Base-by-base conservation (phyloP, 2,888 invertebrate genomes). In the Latheticus oryzae region DNA sequence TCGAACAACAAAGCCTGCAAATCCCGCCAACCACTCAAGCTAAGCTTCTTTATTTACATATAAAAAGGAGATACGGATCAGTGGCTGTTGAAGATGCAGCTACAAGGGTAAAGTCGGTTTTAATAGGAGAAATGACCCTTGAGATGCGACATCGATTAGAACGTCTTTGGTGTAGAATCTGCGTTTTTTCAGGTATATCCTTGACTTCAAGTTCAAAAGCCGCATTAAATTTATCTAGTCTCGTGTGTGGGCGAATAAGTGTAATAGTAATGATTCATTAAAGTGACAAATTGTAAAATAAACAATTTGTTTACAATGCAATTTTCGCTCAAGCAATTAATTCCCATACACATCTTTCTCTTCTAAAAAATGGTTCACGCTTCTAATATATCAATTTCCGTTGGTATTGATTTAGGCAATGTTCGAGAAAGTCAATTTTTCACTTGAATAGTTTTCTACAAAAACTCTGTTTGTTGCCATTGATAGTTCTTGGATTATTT, bases 1-100 rank as follows among this genome's bases (percentile, higher is more conserved):
- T 56, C 56, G 48, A 23, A 11, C 37, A 45, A 63, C 63, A 63
- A 62, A 65, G 57, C 63, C 65, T 60, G 43, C 61, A 62, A 65
- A 65, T 65, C 63, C 65, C 60, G 7, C 17, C 45, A 13, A 45
- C 30, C 55, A 60, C 58, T 62, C 42, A 33, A 24, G 26, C 51
- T 58, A 58, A 61, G 58, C 61, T 52, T 40, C 16, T 42, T 37
- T 32, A 30, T 55, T 55, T 47, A 45, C 17, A 42, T 38, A 54
- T 30, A 37, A 24, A 45, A 40, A n/a, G 32, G 54, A 60, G 54
- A 52, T 54, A 59, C 40, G 58, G 54, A 60, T 48, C 42, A 60
- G 55, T 56, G 48, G 11, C 21, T 28, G 9, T 23, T 21, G 24
- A 11, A 23, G 43, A 28, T 26, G 43, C 43, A 28, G 26, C 16